Conservation (phyloP, 2,888 invertebrate species). For the Oligia fasciuncula region DNA sequence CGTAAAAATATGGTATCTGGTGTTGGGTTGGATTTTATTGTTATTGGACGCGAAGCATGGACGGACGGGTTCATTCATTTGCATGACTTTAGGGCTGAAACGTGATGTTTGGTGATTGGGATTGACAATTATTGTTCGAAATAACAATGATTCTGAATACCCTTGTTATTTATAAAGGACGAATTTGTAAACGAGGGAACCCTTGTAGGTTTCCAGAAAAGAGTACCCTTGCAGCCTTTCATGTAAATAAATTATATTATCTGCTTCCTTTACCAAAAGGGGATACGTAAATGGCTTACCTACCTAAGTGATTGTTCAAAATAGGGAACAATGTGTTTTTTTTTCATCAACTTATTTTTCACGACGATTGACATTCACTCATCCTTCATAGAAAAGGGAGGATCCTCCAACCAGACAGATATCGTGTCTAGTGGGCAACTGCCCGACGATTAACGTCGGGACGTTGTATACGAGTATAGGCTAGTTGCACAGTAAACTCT, state of each 20-base stretch:
- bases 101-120: slow-evolving; percentile 33
- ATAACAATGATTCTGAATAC: slow-evolving; percentile 16
- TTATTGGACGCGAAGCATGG: slow-evolving; percentile 35
- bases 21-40: slow-evolving; percentile 46
- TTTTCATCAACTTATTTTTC: neutral
- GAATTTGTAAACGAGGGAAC: slow-evolving; percentile 1
- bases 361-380: neutral
- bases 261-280: neutral
- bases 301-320: neutral
- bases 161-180: neutral
- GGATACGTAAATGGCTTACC: neutral
- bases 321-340: neutral
- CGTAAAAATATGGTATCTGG: slow-evolving; percentile 43
- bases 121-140: slow-evolving; percentile 22
- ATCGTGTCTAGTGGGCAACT: neutral
- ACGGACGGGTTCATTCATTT: slow-evolving; percentile 46
- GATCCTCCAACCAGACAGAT: neutral
- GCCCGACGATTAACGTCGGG: neutral
- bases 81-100: slow-evolving; percentile 35
- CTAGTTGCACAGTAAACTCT: neutral
- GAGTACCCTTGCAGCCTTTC: neutral
- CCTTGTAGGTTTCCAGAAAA: neutral
- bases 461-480: neutral
- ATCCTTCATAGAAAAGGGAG: neutral
- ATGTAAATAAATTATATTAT: neutral